Evolutionary conservation across 2,797 vertebrate species (phyloP).

Genomic region (Perodicticus potto): DNA sequence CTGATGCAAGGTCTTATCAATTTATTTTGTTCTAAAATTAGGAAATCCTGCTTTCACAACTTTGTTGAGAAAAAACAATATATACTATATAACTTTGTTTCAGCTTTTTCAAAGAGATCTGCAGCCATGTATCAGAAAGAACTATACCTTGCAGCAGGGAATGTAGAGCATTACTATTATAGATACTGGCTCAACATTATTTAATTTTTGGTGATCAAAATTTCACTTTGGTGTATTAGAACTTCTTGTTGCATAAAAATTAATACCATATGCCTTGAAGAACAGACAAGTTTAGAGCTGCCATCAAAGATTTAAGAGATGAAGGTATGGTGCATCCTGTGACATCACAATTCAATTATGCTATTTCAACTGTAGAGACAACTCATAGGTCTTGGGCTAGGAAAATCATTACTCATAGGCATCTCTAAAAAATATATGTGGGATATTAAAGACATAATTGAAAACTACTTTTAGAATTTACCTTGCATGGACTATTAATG

Average conservation of each 20-base stretch:
- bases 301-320: neutral
- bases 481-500: neutral
- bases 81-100: neutral
- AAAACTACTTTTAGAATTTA: neutral
- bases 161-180: neutral
- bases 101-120: neutral
- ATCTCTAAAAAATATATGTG: conserved; percentile 44
- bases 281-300: neutral
- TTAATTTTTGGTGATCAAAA: neutral
- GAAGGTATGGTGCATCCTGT: neutral
- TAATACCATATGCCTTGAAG: neutral
- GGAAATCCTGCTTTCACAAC: neutral
- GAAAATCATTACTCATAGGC: neutral
- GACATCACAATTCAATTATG: neutral
- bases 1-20: neutral
- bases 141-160: neutral
- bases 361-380: neutral
- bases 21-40: neutral
- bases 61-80: neutral
- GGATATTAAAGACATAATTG: neutral
- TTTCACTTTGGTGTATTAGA: neutral
- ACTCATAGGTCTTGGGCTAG: neutral
- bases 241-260: conserved; percentile 16
- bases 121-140: neutral
- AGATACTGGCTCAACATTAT: neutral